Evolutionary conservation across 2,113 vertebrate species (phyloP).

Genomic region (Gobio gobio): DNA sequence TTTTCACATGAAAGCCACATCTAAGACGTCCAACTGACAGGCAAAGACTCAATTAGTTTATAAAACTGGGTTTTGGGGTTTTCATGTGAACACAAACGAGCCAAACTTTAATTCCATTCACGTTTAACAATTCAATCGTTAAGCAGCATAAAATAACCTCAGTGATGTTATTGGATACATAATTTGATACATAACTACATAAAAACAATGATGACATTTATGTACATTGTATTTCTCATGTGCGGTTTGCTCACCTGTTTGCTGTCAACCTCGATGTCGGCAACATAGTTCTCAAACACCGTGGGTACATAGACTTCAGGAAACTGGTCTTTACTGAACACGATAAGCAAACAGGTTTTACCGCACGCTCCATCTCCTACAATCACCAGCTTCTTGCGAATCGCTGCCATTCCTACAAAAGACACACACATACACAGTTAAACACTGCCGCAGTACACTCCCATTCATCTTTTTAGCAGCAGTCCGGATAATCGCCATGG

Average conservation of each 20-base stretch:
- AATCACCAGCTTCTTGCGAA: slow-evolving; percentile 99
- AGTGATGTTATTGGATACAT: no score
- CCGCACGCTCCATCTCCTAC: slow-evolving; percentile 98
- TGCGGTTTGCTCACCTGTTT: slow-evolving; percentile 85
- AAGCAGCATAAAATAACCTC: neutral
- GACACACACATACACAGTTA: slow-evolving; percentile 11
- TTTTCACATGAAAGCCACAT: slow-evolving; percentile 46
- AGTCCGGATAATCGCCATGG: slow-evolving; percentile 16
- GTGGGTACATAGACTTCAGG: slow-evolving; percentile 98
- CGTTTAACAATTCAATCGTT: neutral
- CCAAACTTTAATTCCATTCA: neutral
- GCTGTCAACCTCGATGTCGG: slow-evolving; percentile 96
- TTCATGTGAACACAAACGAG: neutral
- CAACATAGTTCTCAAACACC: slow-evolving; percentile 98
- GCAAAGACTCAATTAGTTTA: slow-evolving; percentile 37
- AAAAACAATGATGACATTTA: neutral
- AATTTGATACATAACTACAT: neutral
- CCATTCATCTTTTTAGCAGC: slow-evolving; percentile 4
- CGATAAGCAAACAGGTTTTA: slow-evolving; percentile 97
- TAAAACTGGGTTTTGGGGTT: slow-evolving; percentile 47
- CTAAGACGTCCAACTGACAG: slow-evolving; percentile 57
- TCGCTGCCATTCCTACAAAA: slow-evolving; percentile 92
- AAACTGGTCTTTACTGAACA: slow-evolving; percentile 99
- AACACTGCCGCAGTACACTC: neutral
- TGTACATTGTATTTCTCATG: neutral